A percentile compares a stretch with the other conserved stretches of the same genome.
Evolutionary conservation across 2,888 invertebrate species (phyloP).

Genomic region (Zygaena filipendulae): DNA sequence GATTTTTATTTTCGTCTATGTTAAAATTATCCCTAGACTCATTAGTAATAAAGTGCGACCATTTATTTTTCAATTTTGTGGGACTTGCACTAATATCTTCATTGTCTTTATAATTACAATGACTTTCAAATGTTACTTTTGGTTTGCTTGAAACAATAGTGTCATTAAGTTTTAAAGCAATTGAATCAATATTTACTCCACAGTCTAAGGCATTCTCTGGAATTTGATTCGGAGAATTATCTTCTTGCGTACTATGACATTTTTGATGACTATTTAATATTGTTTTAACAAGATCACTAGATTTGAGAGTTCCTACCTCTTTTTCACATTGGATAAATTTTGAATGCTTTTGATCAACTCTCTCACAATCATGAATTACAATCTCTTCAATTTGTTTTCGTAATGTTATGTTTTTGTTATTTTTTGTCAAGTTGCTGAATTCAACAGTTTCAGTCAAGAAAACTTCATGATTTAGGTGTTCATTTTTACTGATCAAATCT

Average conservation of each 20-base stretch:
- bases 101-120: conserved; percentile 20
- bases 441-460: conserved; percentile 21
- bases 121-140: conserved; percentile 32
- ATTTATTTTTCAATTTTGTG: conserved; percentile 10
- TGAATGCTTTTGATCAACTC: no score
- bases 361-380: conserved; percentile 19
- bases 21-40: conserved; percentile 28
- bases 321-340: no score
- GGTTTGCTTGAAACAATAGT: no score
- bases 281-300: conserved; percentile 40
- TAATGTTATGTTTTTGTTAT: conserved; percentile 17
- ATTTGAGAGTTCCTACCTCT: no score
- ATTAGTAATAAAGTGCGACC: conserved; percentile 23
- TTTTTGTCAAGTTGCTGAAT: conserved; percentile 15
- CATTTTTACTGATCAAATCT: conserved; percentile 13
- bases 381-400: conserved; percentile 20
- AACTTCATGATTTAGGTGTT: no score
- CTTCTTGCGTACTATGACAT: no score
- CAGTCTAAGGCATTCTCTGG: no score
- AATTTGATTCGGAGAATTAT: no score
- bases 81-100: conserved; percentile 2
- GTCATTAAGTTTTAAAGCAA: no score
- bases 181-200: no score
- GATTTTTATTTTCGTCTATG: conserved; percentile 9
- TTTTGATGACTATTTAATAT: conserved; percentile 24